phyloP scores from a whole-genome alignment of 1,140 invertebrate species.

The Camponotus vicinus region DNA sequence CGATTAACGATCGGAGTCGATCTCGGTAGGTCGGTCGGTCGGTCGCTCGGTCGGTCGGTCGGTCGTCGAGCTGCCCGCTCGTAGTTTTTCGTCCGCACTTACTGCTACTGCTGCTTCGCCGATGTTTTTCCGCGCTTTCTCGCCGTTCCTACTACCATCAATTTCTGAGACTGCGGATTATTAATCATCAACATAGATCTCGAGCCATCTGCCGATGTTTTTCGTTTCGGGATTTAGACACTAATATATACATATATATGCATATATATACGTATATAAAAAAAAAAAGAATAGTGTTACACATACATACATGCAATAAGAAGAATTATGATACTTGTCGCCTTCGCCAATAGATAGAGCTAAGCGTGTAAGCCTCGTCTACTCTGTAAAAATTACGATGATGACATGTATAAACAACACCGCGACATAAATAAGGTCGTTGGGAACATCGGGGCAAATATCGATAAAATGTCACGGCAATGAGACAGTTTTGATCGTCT shows the following conservation, averaged over 20 bases:
- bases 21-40: conserved; percentile 5
- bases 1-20: conserved; percentile 52
- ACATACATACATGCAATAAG: conserved; percentile 65
- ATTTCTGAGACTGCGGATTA: conserved; percentile 72
- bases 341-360: conserved; percentile 64
- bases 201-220: conserved; percentile 83
- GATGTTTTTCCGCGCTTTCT: conserved; percentile 55
- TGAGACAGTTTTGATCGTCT: no score
- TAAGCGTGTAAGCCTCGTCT: background rate
- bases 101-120: conserved; percentile 44
- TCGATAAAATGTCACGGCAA: no score
- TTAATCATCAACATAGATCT: conserved; percentile 82
- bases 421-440: background rate
- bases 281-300: background rate
- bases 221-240: conserved; percentile 76
- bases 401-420: background rate
- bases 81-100: conserved; percentile 47
- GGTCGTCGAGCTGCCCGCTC: background rate
- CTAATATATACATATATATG: conserved; percentile 53
- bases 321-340: conserved; percentile 62
- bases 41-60: background rate
- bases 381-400: conserved; percentile 1
- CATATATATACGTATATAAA: background rate
- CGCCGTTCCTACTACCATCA: conserved; percentile 58
- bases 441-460: no score